phyloP scores from a whole-genome alignment of 2,888 invertebrate species.

The Mesorhabditis spiculigera region DNA sequence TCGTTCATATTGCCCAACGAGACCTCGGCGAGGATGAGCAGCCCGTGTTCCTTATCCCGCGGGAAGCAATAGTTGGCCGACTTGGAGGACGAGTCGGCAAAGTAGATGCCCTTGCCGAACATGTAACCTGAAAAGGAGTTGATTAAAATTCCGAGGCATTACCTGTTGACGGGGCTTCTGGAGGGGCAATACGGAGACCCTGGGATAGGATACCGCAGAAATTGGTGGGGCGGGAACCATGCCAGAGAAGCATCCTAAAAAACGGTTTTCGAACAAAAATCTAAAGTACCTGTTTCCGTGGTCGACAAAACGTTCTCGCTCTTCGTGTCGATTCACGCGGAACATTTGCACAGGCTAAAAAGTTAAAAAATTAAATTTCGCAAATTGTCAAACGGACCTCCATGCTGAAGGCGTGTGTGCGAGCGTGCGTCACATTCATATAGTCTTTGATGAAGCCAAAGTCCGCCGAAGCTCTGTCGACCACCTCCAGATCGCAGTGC shows the following conservation, averaged over 20 bases:
- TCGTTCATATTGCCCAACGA: conserved; percentile 60
- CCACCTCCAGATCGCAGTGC: not conserved
- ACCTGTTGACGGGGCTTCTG: conserved; percentile 61
- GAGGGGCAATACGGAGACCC: conserved; percentile 64
- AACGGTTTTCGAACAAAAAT: not conserved
- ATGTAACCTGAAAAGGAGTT: conserved; percentile 61
- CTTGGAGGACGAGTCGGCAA: conserved; percentile 65
- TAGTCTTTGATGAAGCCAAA: conserved; percentile 61
- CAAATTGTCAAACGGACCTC: conserved; percentile 43
- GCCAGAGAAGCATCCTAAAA: conserved; percentile 63
- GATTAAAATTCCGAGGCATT: conserved; percentile 8
- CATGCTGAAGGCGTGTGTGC: conserved; percentile 63
- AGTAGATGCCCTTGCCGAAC: conserved; percentile 65
- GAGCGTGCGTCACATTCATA: conserved; percentile 61
- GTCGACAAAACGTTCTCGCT: conserved; percentile 58
- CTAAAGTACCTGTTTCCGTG: conserved; percentile 60
- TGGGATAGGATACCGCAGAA: conserved; percentile 64
- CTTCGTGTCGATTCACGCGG: conserved; percentile 58
- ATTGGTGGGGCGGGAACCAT: conserved; percentile 64
- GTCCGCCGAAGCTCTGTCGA: not conserved
- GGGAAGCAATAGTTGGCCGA: conserved; percentile 65
- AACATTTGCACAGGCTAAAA: conserved; percentile 55
- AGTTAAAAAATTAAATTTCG: not conserved
- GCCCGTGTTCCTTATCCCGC: conserved; percentile 58
- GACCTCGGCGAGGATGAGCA: conserved; percentile 61